These are phyloP conservation scores for Spisula subtruncata DNA, from an alignment of 2,888 invertebrate genomes.

Conservation along the genomic window DNA sequence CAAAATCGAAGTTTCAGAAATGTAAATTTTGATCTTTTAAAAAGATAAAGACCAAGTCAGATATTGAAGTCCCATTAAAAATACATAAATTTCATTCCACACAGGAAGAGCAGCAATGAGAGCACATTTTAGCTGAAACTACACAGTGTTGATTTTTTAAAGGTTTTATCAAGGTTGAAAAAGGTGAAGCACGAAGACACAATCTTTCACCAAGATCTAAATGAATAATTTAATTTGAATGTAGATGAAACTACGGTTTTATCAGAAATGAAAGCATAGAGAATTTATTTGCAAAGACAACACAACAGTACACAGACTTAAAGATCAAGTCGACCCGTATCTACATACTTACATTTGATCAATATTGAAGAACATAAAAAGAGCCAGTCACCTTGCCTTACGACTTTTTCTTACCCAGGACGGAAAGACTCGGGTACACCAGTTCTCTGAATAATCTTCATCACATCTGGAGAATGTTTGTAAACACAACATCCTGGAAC, in stretches of 20 bases:
- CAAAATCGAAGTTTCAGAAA: too few species aligned
- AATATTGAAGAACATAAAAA: not conserved
- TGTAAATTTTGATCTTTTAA: too few species aligned
- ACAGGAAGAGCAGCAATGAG: too few species aligned
- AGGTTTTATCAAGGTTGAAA: too few species aligned
- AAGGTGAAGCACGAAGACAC: too few species aligned
- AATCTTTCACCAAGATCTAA: too few species aligned
- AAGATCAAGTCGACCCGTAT: not conserved
- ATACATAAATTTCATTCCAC: too few species aligned
- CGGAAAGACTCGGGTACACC: not conserved
- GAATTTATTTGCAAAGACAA: not conserved
- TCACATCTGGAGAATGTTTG: not conserved
- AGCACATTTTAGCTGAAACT: too few species aligned
- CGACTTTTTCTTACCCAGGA: not conserved
- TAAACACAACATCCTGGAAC: not conserved
- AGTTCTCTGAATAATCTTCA: not conserved
- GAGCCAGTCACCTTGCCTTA: not conserved
- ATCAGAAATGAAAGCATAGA: not conserved
- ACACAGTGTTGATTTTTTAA: too few species aligned
- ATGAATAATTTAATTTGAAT: too few species aligned
- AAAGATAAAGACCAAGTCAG: too few species aligned
- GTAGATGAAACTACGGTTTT: not conserved
- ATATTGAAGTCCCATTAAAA: too few species aligned
- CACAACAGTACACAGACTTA: not conserved
- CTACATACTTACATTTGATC: conserved; percentile 20